Conservation (phyloP, 1,140 invertebrate genomes). For the Panulirus ornatus region DNA sequence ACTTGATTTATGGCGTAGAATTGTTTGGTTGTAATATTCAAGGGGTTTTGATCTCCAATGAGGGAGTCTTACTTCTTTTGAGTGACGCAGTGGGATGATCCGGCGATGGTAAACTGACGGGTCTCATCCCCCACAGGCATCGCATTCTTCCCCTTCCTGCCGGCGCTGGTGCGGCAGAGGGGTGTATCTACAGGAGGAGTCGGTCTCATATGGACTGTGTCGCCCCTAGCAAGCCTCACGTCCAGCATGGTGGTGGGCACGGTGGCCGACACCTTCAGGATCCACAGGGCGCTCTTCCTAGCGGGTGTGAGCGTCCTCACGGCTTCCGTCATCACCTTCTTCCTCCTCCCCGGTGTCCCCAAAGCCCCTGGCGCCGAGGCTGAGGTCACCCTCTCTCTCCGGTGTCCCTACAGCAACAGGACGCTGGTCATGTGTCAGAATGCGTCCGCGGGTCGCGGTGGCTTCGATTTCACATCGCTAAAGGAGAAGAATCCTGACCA, state of each 20-base stretch:
- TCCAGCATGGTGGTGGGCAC: slow-evolving; percentile 28
- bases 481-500: not conserved
- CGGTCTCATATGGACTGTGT: slow-evolving; percentile 57
- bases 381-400: slow-evolving; percentile 5
- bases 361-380: not conserved
- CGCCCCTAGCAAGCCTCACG: slow-evolving; percentile 42
- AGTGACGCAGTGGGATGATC: too few relatives aligned
- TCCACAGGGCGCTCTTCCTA: slow-evolving; percentile 60
- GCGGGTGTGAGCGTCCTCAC: slow-evolving; percentile 23
- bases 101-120: too few relatives aligned
- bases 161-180: slow-evolving; percentile 56
- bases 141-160: slow-evolving; percentile 54
- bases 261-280: slow-evolving; percentile 60
- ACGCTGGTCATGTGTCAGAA: not conserved
- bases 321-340: slow-evolving; percentile 28
- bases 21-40: too few relatives aligned
- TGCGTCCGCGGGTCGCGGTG: too few relatives aligned
- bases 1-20: too few relatives aligned
- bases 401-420: not conserved
- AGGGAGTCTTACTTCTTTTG: too few relatives aligned
- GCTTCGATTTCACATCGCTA: not conserved
- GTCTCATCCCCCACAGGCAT: too few relatives aligned
- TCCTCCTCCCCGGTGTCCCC: slow-evolving; percentile 47
- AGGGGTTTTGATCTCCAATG: too few relatives aligned
- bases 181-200: slow-evolving; percentile 53